Percentiles rank a stretch among this genome's conserved stretches.
phyloP scores from a whole-genome alignment of 2,888 invertebrate genomes.

The Folsomia manolachei region DNA sequence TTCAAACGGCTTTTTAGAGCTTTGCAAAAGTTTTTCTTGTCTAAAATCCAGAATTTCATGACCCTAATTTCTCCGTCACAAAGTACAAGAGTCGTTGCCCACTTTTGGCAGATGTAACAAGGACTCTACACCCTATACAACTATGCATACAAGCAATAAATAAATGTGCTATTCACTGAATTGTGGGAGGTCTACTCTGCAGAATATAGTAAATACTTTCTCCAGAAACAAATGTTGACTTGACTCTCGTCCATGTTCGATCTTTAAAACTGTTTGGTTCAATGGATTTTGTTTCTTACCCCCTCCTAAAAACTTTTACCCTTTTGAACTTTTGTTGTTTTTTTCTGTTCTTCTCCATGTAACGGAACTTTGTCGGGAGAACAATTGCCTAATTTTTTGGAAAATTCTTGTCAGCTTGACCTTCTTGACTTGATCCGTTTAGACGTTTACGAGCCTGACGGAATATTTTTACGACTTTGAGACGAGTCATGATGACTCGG shows the following conservation, averaged over 20 bases:
- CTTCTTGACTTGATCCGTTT: background rate
- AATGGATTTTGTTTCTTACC: background rate
- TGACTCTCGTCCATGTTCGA: background rate
- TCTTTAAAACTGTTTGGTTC: background rate
- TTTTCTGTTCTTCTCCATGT: too few relatives aligned
- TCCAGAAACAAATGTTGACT: background rate
- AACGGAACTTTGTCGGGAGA: background rate
- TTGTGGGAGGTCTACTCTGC: too few relatives aligned
- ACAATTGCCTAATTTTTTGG: background rate
- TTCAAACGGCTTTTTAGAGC: background rate
- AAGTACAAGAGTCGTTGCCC: background rate
- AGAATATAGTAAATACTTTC: too few relatives aligned
- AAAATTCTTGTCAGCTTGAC: background rate
- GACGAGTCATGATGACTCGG: background rate
- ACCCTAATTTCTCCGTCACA: background rate
- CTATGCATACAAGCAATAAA: background rate
- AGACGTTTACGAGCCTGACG: background rate
- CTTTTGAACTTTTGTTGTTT: background rate
- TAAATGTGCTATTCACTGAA: too few relatives aligned
- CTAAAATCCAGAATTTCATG: slow-evolving; percentile 4
- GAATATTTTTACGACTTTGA: background rate
- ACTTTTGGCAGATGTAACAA: background rate
- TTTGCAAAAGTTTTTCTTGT: slow-evolving; percentile 4
- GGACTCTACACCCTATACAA: background rate
- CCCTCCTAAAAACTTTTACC: background rate